Conservation (phyloP, 2,797 vertebrate genomes). For the Sebastes kiyomatsui region DNA sequence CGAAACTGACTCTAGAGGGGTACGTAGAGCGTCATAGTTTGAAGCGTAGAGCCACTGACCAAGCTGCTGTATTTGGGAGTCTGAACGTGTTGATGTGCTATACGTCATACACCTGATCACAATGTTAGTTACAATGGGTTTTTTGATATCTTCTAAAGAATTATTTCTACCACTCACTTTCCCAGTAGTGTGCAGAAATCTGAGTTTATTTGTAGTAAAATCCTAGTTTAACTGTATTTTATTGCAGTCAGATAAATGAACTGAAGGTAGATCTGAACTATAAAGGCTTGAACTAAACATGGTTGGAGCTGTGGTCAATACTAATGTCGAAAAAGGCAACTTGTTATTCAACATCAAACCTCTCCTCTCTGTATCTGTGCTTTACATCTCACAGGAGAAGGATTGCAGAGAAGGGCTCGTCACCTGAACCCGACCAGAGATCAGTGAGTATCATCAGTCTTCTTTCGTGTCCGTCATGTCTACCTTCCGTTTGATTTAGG, state of each 20-base stretch:
- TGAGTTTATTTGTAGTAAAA: too few relatives aligned
- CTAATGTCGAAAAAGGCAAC: too few relatives aligned
- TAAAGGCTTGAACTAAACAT: not conserved
- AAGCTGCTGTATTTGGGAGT: too few relatives aligned
- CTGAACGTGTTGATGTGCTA: too few relatives aligned
- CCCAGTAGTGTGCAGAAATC: not conserved
- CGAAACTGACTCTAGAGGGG: too few relatives aligned
- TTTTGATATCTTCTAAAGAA: not conserved
- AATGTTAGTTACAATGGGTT: not conserved
- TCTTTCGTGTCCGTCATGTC: not conserved
- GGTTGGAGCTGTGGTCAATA: not conserved
- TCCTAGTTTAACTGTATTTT: not conserved
- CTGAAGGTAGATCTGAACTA: not conserved
- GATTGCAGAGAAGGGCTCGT: slow-evolving; percentile 97
- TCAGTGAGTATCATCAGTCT: slow-evolving; percentile 81
- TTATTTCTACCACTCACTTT: not conserved
- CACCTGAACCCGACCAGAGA: slow-evolving; percentile 92
- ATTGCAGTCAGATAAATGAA: not conserved
- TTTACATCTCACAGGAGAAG: slow-evolving; percentile 85
- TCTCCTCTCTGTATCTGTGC: not conserved
- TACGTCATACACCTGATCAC: too few relatives aligned
- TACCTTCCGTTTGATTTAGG: not conserved
- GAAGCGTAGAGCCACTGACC: too few relatives aligned
- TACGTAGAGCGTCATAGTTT: too few relatives aligned
- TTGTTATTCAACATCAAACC: not conserved